Evolutionary conservation across 2,113 vertebrate species (phyloP), one percentile per base, ranked within the genome.

Genomic region (Addax nasomaculatus): DNA sequence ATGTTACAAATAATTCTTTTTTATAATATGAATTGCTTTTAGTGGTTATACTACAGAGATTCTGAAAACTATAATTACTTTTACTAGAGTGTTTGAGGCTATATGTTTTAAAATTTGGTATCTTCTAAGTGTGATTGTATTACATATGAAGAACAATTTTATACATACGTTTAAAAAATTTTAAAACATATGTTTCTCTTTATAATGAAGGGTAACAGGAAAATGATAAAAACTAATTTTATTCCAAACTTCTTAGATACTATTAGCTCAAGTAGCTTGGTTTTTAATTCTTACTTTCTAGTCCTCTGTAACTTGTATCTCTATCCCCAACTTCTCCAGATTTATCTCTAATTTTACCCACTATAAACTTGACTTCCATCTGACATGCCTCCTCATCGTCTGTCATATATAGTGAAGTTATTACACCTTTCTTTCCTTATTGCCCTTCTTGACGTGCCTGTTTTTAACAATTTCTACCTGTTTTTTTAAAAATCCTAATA

Each of bases 21-120:
- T 86, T 95, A 36, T 89, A 92, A 39, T 93, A 62, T 23, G 25
- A 85, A 55, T 95, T 92, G 39, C 85, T 93, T 85, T 95, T 86
- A 95, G 14, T 86, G 29, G 27, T 97, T 97, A 55, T 8, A 49
- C n/a, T 91, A 49, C 7, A 57, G 45, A 86, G 23, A 89, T 93
- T 27, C 53, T 91, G 53, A 89, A 91, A 83, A 92, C 70, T 79
- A 21, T 79, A 3, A 49, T 85, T 95, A 73, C 36, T 89, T 89
- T 95, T 89, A 70, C 73, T 64, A 85, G 57, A 85, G 49, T 47
- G 78, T 88, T 96, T 76, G 30, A 94, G 92, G 25, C 25, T 90
- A 8, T 78, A 4, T 94, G 36, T 81, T 96, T 84, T 86, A 90
- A 85, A 95, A 64, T 93, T 89, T 95, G 36, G 27, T 95, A 6